These are phyloP conservation scores for Poecilobothrus nobilitatus DNA, from an alignment of 2,888 invertebrate genomes.

Conservation along the genomic window DNA sequence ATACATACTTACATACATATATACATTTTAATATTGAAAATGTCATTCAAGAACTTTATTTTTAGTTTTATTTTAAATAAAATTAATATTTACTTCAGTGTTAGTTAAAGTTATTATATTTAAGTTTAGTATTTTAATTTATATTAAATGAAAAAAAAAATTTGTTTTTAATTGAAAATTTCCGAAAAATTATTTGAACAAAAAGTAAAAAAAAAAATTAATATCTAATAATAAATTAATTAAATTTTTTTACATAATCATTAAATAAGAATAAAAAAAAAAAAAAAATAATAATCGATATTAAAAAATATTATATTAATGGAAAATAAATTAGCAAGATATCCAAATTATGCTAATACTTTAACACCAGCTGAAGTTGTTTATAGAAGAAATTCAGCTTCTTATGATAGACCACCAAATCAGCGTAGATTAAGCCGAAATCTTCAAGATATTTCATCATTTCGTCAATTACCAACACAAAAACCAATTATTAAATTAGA, in stretches of 20 bases:
- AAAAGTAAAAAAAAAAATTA: not conserved
- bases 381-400: not conserved
- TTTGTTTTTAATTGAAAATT: too few species aligned
- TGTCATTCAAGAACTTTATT: not conserved
- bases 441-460: not conserved
- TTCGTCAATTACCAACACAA: not conserved
- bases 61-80: not conserved
- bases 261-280: too few species aligned
- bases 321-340: slow-evolving; percentile 1
- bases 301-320: not conserved
- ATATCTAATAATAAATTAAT: not conserved
- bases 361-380: slow-evolving; percentile 2
- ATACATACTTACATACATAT: too few species aligned
- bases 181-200: not conserved
- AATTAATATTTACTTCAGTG: not conserved
- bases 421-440: not conserved
- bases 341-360: not conserved
- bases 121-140: too few species aligned
- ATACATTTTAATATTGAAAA: not conserved
- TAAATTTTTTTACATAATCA: too few species aligned
- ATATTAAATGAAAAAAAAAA: too few species aligned
- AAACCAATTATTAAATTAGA: slow-evolving; percentile 1
- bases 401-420: not conserved
- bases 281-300: too few species aligned
- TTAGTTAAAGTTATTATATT: not conserved